Conservation (phyloP, 2,797 vertebrate genomes). For the Channa striata region DNA sequence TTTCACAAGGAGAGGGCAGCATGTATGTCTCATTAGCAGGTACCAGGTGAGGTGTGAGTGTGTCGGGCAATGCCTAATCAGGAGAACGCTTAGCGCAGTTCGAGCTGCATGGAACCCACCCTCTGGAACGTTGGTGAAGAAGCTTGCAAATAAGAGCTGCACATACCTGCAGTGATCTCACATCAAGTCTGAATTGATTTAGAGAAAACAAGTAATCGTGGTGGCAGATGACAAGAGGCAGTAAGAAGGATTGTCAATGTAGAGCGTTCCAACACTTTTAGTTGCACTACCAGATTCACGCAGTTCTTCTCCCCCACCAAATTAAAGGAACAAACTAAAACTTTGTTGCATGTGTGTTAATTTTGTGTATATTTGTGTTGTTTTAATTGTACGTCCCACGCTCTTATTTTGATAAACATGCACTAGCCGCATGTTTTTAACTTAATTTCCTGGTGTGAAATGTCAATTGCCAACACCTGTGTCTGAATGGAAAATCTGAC, state of each 20-base stretch:
- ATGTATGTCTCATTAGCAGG: constrained; percentile 29
- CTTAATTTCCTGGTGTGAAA: too few relatives aligned
- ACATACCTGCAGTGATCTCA: constrained; percentile 20
- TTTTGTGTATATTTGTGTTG: too few relatives aligned
- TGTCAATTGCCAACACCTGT: too few relatives aligned
- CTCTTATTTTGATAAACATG: too few relatives aligned
- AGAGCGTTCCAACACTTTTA: background rate
- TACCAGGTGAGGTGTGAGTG: constrained; percentile 35
- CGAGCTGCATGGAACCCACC: constrained; percentile 4
- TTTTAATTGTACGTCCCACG: too few relatives aligned
- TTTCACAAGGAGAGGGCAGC: constrained; percentile 32
- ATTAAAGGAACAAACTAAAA: too few relatives aligned
- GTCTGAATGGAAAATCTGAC: too few relatives aligned
- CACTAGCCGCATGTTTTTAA: too few relatives aligned
- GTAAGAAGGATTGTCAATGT: constrained; percentile 6
- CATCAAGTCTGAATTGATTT: constrained; percentile 25
- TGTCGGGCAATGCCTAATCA: constrained; percentile 9
- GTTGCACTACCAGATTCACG: too few relatives aligned
- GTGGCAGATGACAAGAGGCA: constrained; percentile 12
- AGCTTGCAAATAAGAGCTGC: constrained; percentile 29
- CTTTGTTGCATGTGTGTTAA: too few relatives aligned
- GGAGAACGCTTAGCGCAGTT: background rate
- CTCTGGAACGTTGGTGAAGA: constrained; percentile 3
- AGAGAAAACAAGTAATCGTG: constrained; percentile 11
- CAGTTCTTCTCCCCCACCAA: too few relatives aligned